A percentile compares a stretch with the other conserved stretches of the same genome.
phyloP scores from a whole-genome alignment of 2,888 invertebrate genomes.

The Urechis unicinctus region DNA sequence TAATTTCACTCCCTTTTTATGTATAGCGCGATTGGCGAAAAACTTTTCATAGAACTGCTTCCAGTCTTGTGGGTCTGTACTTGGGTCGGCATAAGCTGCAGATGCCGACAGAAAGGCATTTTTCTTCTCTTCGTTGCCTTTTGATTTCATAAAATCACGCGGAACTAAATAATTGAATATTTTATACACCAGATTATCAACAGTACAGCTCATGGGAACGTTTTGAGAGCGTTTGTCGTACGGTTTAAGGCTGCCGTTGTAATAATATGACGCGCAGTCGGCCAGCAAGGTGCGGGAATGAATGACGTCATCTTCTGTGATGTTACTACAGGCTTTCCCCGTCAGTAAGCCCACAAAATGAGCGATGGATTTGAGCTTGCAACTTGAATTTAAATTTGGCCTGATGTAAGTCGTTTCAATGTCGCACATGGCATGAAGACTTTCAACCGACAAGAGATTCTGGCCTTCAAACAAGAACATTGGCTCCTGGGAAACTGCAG shows the following conservation, averaged over 20 bases:
- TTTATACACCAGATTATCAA: too few relatives aligned
- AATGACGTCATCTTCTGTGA: background rate
- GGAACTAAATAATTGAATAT: too few relatives aligned
- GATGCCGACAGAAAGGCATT: too few relatives aligned
- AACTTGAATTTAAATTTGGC: background rate
- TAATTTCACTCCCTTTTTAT: background rate
- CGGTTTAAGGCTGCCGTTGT: too few relatives aligned
- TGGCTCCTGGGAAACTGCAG: too few relatives aligned
- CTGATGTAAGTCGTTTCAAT: background rate
- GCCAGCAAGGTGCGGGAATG: constrained; percentile 1
- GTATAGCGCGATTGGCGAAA: background rate
- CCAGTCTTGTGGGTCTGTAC: background rate
- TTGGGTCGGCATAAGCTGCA: background rate
- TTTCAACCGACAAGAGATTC: background rate
- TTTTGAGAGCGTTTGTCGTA: too few relatives aligned
- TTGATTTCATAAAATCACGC: too few relatives aligned
- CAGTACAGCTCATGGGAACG: too few relatives aligned
- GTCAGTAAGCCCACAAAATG: background rate
- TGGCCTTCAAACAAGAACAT: too few relatives aligned
- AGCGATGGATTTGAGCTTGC: background rate
- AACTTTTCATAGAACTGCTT: background rate
- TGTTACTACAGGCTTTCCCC: background rate
- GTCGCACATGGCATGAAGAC: background rate
- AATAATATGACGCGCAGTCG: constrained; percentile 2
- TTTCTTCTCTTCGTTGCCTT: too few relatives aligned